Evolutionary conservation across 2,797 vertebrate genomes (phyloP), one percentile per base, ranked within the genome.

Genomic region (Sardinella longiceps): DNA sequence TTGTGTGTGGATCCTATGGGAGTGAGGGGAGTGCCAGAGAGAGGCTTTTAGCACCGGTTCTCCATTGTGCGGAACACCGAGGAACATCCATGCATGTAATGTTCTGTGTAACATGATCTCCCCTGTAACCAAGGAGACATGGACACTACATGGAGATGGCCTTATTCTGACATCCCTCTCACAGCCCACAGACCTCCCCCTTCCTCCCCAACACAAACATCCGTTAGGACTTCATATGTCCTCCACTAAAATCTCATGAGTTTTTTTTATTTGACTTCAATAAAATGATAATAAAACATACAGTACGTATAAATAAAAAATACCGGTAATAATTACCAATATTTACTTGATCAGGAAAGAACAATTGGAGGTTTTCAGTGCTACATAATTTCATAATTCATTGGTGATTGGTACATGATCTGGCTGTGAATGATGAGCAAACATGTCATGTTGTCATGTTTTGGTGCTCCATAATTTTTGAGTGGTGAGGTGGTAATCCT

Each of bases 81-180:
- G 37, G 20, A 23, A 43, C 33, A 77, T 43, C 37, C 37, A 77
- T 10, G 70, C 70, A 43, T 77, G 70, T 77, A 23, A 77, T 43
- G 37, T 10, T 37, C 15, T 7, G 70, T 77, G 33, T 77, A 77
- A 77, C 43, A 37, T 23, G 33, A 77, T 77, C 70, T 77, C 37
- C 20, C 37, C 20, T 23, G 70, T 77, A 77, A 77, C 70, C 70
- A 77, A 18, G 70, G 70, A 39, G 70, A 77, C 70, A 77, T 20
- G 3, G 15, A 77, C 18, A 23, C 70, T 23, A 23, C 37, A 43
- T 77, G 70, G 33, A 77, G 33, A 77, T 39, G 70, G 70, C 70
- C 66, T 37, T 37, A 33, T 70, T 37, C 63, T 70, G 63, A 70
- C 63, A 63, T 10, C 58, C 58, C 58, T 63, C 60, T 25, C 23